These are phyloP conservation scores for Salmo trutta DNA, from an alignment of 2,797 vertebrate genomes.

Conservation along the genomic window DNA sequence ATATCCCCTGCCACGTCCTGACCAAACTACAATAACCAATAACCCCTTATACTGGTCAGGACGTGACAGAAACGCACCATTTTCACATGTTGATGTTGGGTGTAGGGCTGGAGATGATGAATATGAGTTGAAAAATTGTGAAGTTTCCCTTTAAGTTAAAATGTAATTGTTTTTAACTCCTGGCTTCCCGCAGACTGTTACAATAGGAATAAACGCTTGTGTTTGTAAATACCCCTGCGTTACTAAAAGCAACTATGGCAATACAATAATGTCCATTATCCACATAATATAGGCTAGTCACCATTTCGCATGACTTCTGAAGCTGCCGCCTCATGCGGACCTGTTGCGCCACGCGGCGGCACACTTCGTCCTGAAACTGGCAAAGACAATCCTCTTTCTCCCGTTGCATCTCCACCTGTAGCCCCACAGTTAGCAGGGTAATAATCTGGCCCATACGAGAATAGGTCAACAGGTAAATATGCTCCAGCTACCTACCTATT, in stretches of 20 bases:
- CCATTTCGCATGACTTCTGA: slow-evolving; percentile 65
- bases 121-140: too few relatives aligned
- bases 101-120: too few relatives aligned
- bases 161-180: too few relatives aligned
- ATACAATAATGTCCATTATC: neutral
- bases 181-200: too few relatives aligned
- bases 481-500: neutral
- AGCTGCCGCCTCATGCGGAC: slow-evolving; percentile 72
- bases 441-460: slow-evolving; percentile 65
- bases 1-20: too few relatives aligned
- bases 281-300: slow-evolving; percentile 51
- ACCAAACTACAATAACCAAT: too few relatives aligned
- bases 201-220: too few relatives aligned
- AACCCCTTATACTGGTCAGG: too few relatives aligned
- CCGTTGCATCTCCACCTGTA: slow-evolving; percentile 70
- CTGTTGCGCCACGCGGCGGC: slow-evolving; percentile 81
- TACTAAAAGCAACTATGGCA: neutral
- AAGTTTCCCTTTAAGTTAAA: too few relatives aligned
- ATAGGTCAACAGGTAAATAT: neutral
- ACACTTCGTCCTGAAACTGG: slow-evolving; percentile 85
- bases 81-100: too few relatives aligned
- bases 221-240: too few relatives aligned
- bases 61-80: too few relatives aligned
- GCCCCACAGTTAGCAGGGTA: slow-evolving; percentile 78
- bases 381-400: slow-evolving; percentile 78